Evolutionary conservation across 2,888 invertebrate species (phyloP).

Genomic region (Morpho helenor): DNA sequence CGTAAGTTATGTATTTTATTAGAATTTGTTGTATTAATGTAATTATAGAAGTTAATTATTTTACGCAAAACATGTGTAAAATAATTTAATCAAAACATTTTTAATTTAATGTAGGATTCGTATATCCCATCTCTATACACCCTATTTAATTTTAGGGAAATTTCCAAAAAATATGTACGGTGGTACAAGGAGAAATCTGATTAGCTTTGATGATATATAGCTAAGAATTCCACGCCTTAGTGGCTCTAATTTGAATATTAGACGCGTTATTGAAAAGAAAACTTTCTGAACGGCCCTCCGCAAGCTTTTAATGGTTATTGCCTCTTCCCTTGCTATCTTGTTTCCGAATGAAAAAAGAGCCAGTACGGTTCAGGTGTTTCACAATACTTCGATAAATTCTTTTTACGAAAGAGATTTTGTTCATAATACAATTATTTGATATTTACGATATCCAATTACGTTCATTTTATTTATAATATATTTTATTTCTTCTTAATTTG

Average conservation of each 20-base stretch:
- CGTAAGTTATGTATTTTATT: too few relatives aligned
- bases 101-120: background rate
- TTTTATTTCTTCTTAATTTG: conserved; percentile 55
- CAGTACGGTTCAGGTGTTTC: conserved; percentile 46
- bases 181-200: conserved; percentile 63
- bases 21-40: too few relatives aligned
- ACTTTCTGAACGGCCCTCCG: conserved; percentile 67
- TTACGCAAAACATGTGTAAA: too few relatives aligned
- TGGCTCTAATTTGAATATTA: conserved; percentile 77
- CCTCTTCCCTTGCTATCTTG: conserved; percentile 52
- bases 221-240: conserved; percentile 65
- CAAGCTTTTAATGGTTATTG: conserved; percentile 76
- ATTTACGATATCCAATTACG: conserved; percentile 9
- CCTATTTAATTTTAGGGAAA: conserved; percentile 58
- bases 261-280: conserved; percentile 79
- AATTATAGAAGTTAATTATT: too few relatives aligned
- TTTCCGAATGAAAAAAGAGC: conserved; percentile 41
- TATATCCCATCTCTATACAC: conserved; percentile 30
- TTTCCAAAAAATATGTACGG: conserved; percentile 49
- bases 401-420: background rate
- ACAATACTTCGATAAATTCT: conserved; percentile 19
- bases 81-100: background rate
- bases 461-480: background rate
- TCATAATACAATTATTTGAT: background rate
- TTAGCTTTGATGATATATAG: conserved; percentile 75